These are phyloP conservation scores for Varecia variegata DNA, from an alignment of 2,797 vertebrate species.

Conservation along the genomic window DNA sequence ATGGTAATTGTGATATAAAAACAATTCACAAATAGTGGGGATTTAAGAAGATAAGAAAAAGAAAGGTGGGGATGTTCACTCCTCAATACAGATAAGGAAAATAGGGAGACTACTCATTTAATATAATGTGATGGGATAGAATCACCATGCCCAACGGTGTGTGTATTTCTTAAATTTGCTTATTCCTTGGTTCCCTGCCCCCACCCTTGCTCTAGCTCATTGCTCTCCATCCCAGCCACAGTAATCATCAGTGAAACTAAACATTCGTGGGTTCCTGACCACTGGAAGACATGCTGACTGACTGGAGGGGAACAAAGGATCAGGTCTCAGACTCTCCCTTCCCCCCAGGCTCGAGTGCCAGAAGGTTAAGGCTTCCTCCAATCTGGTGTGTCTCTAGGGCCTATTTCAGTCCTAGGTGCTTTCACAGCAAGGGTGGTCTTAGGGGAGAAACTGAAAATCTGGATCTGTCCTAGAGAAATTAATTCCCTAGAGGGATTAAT, in stretches of 20 bases:
- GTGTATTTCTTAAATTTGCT: not conserved
- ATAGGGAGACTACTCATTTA: not conserved
- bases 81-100: not conserved
- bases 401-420: not conserved
- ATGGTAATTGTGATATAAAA: not conserved
- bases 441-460: not conserved
- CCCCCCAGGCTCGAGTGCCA: not conserved
- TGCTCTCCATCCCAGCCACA: not conserved
- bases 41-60: not conserved
- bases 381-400: not conserved
- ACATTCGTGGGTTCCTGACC: not conserved
- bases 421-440: not conserved
- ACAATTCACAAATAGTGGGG: not conserved
- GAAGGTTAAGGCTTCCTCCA: not conserved
- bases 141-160: not conserved
- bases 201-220: not conserved
- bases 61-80: not conserved
- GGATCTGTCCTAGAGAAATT: not conserved
- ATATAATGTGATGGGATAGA: not conserved
- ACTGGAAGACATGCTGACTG: not conserved
- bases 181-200: not conserved
- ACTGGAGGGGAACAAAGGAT: not conserved
- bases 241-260: not conserved
- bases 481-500: too few relatives aligned
- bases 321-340: not conserved